phyloP scores from a whole-genome alignment of 2,888 invertebrate genomes.

The Lepeophtheirus nordmannii region DNA sequence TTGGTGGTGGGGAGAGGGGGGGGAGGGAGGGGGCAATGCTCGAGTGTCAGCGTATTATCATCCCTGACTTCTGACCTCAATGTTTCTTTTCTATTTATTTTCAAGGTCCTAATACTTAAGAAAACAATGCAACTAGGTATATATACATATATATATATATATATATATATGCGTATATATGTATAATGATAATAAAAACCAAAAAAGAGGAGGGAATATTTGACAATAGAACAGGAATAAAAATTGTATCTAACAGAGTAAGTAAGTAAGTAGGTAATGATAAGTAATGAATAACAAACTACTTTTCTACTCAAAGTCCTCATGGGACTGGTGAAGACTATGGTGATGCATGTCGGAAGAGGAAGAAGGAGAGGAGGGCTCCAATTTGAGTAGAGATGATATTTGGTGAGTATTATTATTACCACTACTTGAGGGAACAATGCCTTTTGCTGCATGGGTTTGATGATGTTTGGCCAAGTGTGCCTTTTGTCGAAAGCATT shows the following conservation, averaged over 20 bases:
- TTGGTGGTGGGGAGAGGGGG: too few relatives aligned
- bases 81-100: slow-evolving; percentile 3
- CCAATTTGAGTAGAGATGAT: neutral
- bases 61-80: slow-evolving; percentile 3
- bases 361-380: neutral
- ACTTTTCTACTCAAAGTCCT: neutral
- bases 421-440: neutral
- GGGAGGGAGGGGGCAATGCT: neutral
- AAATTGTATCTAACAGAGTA: neutral
- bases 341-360: too few relatives aligned
- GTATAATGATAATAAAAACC: neutral
- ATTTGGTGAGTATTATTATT: neutral
- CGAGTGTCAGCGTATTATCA: neutral
- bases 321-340: neutral
- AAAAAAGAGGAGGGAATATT: neutral
- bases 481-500: slow-evolving; percentile 70
- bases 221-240: neutral
- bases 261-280: neutral
- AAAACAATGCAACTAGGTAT: slow-evolving; percentile 1
- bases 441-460: slow-evolving; percentile 45
- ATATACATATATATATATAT: neutral
- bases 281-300: too few relatives aligned
- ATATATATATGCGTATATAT: too few relatives aligned
- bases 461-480: slow-evolving; percentile 83
- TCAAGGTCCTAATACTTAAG: slow-evolving; percentile 1